phyloP scores from a whole-genome alignment of 2,113 vertebrate species.

The Prochilodus magdalenae region DNA sequence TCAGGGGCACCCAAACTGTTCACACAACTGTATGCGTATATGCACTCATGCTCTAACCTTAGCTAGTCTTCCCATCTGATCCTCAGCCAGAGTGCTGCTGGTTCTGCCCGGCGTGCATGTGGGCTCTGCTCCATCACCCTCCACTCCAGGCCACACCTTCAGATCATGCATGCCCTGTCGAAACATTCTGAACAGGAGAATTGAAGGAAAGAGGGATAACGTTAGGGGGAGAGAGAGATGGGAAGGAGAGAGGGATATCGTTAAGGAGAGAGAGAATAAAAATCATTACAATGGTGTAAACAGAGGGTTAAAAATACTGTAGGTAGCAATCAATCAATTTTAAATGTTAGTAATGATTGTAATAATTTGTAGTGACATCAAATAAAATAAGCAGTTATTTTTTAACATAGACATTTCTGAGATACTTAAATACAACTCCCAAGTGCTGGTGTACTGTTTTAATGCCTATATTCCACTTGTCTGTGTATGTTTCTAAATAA shows the following conservation, averaged over 20 bases:
- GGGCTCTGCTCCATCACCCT: slow-evolving; percentile 92
- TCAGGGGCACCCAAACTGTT: no score
- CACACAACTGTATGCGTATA: neutral
- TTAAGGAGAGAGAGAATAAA: neutral
- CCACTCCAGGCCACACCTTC: slow-evolving; percentile 96
- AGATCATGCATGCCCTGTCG: slow-evolving; percentile 98
- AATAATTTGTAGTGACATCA: no score
- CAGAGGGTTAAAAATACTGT: neutral
- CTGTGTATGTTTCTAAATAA: no score
- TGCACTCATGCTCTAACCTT: slow-evolving; percentile 82
- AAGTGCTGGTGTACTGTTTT: no score
- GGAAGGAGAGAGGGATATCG: neutral
- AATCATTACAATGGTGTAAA: no score
- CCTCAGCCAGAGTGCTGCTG: slow-evolving; percentile 91
- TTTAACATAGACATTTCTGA: no score
- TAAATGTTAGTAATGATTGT: no score
- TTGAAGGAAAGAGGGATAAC: neutral
- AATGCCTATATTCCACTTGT: no score
- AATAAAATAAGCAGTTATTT: neutral
- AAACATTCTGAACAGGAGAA: slow-evolving; percentile 85
- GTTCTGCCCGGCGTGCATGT: slow-evolving; percentile 94
- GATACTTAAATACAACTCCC: no score
- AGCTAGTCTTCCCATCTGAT: slow-evolving; percentile 97
- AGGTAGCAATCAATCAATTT: no score
- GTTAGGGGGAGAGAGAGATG: neutral